Percentiles rank a stretch among this genome's conserved stretches.
Evolutionary conservation across 1,140 invertebrate genomes (phyloP).

Genomic region (Eupeodes corollae): DNA sequence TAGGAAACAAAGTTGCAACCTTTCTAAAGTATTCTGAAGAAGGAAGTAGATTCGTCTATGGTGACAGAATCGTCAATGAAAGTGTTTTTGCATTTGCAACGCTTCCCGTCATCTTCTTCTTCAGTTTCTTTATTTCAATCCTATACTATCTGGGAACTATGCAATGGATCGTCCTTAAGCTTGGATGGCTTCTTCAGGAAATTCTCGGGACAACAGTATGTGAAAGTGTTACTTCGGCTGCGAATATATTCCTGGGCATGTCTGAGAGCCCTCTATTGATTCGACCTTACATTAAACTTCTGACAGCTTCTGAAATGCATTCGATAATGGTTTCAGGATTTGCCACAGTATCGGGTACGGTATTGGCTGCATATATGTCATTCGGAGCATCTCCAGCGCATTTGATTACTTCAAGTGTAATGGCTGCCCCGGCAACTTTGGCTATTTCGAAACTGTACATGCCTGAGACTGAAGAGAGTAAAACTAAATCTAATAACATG

Average conservation of each 20-base stretch:
- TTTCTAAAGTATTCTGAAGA: slow-evolving; percentile 69
- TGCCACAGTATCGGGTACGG: slow-evolving; percentile 84
- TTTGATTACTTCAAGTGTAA: slow-evolving; percentile 81
- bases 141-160: slow-evolving; percentile 79
- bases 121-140: slow-evolving; percentile 77
- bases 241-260: slow-evolving; percentile 84
- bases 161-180: slow-evolving; percentile 73
- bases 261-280: slow-evolving; percentile 83
- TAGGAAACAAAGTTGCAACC: slow-evolving; percentile 64
- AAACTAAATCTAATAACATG: slow-evolving; percentile 56
- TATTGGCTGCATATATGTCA: slow-evolving; percentile 82
- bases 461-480: slow-evolving; percentile 73
- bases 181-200: slow-evolving; percentile 63
- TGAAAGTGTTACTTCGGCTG: slow-evolving; percentile 82
- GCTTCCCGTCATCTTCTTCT: slow-evolving; percentile 81
- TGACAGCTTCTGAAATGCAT: slow-evolving; percentile 86
- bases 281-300: slow-evolving; percentile 60
- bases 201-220: slow-evolving; percentile 78
- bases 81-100: slow-evolving; percentile 71
- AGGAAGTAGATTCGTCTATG: slow-evolving; percentile 80
- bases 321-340: slow-evolving; percentile 89
- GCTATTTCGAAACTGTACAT: slow-evolving; percentile 82
- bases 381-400: slow-evolving; percentile 77
- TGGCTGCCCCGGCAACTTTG: slow-evolving; percentile 88
- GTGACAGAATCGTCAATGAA: slow-evolving; percentile 49